phyloP scores from a whole-genome alignment of 2,797 vertebrate genomes.

The Loris lydekkerianus region DNA sequence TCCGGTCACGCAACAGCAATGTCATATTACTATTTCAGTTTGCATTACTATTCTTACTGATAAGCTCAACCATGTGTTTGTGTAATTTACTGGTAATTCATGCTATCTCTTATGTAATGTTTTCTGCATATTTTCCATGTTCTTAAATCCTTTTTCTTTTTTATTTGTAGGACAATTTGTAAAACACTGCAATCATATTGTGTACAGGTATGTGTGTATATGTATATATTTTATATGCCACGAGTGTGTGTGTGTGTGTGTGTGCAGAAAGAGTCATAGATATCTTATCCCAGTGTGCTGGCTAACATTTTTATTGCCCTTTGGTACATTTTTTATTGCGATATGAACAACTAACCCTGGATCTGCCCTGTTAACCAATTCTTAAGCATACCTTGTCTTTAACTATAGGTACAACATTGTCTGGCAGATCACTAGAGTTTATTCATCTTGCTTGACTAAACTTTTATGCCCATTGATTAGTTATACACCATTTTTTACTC shows the following conservation, averaged over 20 bases:
- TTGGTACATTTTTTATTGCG: neutral
- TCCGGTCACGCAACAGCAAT: neutral
- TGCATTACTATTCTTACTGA: neutral
- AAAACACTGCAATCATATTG: neutral
- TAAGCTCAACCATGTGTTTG: neutral
- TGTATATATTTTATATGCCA: neutral
- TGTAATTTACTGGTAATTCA: neutral
- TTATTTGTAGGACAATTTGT: neutral
- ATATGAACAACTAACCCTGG: neutral
- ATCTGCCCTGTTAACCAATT: neutral
- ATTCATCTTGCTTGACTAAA: neutral
- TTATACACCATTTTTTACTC: neutral
- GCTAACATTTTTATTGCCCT: neutral
- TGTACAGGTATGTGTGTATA: neutral
- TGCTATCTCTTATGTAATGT: neutral
- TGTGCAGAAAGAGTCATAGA: neutral
- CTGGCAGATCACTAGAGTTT: neutral
- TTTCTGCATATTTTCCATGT: neutral
- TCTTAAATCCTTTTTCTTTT: neutral
- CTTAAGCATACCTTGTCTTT: neutral
- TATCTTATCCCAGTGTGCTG: neutral
- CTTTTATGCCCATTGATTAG: neutral
- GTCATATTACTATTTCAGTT: neutral
- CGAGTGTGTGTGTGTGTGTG: neutral
- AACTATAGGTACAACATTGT: neutral